These are phyloP conservation scores for Oconnorella tubifera DNA, from an alignment of 2,888 invertebrate genomes.

Conservation along the genomic window DNA sequence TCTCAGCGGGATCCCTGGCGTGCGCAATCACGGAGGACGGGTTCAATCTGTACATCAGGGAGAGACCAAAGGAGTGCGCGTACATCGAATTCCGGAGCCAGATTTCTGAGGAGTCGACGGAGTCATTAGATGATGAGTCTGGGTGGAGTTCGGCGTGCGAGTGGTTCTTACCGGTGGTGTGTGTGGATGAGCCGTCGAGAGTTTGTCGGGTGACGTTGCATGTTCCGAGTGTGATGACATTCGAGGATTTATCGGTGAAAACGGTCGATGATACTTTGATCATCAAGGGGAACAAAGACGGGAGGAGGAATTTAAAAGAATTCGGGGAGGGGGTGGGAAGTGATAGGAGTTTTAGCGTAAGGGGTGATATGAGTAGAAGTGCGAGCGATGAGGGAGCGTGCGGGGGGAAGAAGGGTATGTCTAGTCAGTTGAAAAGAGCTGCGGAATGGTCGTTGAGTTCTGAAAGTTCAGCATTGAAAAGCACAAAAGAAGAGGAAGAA, in stretches of 20 bases:
- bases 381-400: too few relatives aligned
- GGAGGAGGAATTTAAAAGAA: too few relatives aligned
- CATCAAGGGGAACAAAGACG: not conserved
- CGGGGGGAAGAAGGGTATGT: too few relatives aligned
- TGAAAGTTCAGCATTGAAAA: not conserved
- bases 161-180: constrained; percentile 11
- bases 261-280: constrained; percentile 16
- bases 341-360: not conserved
- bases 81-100: not conserved
- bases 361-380: too few relatives aligned
- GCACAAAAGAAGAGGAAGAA: too few relatives aligned
- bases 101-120: not conserved
- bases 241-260: constrained; percentile 1
- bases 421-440: too few relatives aligned
- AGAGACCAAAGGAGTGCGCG: constrained; percentile 10
- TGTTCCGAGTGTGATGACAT: constrained; percentile 6
- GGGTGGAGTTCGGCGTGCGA: not conserved
- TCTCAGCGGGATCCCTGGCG: not conserved
- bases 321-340: not conserved
- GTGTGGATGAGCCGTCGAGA: not conserved
- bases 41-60: constrained; percentile 4
- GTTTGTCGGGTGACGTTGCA: constrained; percentile 6
- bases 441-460: not conserved
- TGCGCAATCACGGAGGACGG: constrained; percentile 14
- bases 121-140: too few relatives aligned